Conservation (phyloP, 2,113 vertebrate species). For the Herpailurus yagouaroundi region DNA sequence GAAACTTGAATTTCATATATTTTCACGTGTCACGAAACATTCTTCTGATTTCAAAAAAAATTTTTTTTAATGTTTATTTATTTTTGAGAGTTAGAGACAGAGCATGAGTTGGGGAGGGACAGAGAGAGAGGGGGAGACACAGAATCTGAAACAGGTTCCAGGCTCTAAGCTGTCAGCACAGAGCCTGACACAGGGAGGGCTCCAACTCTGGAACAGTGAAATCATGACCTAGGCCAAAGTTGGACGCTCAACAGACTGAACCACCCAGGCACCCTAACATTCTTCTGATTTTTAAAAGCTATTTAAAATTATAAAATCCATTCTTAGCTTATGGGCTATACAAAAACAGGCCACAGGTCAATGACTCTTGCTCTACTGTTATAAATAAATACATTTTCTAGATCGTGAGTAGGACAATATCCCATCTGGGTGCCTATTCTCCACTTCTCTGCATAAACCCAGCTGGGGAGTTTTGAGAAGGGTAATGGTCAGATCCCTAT, state of each 20-base stretch:
- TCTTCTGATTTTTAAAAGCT: conserved; percentile 27
- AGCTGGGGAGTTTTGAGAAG: not conserved
- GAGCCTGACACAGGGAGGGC: too few relatives aligned
- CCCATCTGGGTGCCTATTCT: not conserved
- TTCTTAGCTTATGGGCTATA: not conserved
- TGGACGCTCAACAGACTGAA: too few relatives aligned
- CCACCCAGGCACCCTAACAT: not conserved
- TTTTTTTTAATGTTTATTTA: too few relatives aligned
- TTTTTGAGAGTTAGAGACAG: too few relatives aligned
- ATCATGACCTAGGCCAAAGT: too few relatives aligned
- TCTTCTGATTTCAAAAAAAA: not conserved
- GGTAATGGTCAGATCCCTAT: not conserved
- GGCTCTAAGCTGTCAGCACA: too few relatives aligned
- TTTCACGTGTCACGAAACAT: not conserved
- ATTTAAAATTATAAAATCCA: conserved; percentile 30
- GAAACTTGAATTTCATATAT: not conserved
- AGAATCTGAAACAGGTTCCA: too few relatives aligned
- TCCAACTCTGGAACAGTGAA: too few relatives aligned
- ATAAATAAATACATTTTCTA: conserved; percentile 1
- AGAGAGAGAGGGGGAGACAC: too few relatives aligned
- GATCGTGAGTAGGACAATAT: not conserved
- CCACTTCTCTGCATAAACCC: not conserved
- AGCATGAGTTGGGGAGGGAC: too few relatives aligned
- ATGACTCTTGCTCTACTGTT: not conserved
- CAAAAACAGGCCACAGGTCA: not conserved